Conservation (phyloP, 92 coral and sea anemone species). For the Anthopleura xanthogrammica region DNA sequence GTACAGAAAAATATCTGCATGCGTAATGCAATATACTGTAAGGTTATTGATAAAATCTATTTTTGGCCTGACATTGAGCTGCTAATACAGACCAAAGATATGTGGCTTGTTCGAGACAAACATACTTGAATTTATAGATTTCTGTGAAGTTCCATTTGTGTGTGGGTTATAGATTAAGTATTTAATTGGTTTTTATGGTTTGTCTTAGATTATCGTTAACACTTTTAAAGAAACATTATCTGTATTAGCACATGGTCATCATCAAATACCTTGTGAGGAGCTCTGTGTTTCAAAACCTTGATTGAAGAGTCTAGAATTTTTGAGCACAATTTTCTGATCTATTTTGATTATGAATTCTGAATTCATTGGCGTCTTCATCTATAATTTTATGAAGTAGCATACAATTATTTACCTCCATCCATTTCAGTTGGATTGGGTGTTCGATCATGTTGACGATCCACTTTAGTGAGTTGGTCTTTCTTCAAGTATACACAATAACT, state of each 20-base stretch:
- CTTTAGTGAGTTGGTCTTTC: neutral
- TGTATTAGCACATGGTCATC: neutral
- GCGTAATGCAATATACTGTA: neutral
- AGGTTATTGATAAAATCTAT: neutral
- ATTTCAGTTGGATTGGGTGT: neutral
- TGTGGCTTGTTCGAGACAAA: neutral
- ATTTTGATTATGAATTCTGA: neutral
- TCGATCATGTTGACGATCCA: neutral
- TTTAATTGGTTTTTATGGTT: slow-evolving; percentile 6
- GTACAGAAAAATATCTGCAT: neutral
- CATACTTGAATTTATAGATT: neutral
- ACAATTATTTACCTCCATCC: too few relatives aligned
- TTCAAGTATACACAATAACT: neutral
- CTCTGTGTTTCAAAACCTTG: neutral
- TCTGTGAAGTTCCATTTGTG: neutral
- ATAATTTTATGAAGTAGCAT: neutral
- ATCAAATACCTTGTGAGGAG: neutral
- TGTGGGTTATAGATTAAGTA: slow-evolving; percentile 1
- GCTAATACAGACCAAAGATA: neutral
- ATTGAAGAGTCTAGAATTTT: neutral
- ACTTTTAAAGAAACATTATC: slow-evolving; percentile 4
- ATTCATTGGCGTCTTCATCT: neutral
- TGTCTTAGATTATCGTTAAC: slow-evolving; percentile 4
- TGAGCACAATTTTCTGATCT: too few relatives aligned
- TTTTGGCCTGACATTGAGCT: slow-evolving; percentile 1